Evolutionary conservation across 2,797 vertebrate genomes (phyloP), one percentile per base, ranked within the genome.

Genomic region (Neostethus bicornis): DNA sequence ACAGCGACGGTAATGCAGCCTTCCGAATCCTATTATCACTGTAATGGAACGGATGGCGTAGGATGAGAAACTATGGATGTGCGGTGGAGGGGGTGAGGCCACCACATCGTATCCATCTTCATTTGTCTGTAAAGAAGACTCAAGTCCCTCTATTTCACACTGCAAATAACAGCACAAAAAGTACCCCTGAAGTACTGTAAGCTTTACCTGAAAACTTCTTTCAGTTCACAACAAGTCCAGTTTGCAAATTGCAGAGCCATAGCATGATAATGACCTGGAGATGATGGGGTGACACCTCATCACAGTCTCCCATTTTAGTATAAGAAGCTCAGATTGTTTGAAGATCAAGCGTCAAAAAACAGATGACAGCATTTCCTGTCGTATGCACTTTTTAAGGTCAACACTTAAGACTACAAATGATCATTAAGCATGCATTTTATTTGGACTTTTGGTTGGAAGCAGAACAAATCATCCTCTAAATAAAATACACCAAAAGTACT

Each of bases 11-110:
- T 83, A 88, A 89, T 66, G 70, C 71, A 79, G 71, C 69, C 79
- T 79, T 80, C 85, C 74, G 79, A 85, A 91, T 89, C 88, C 87
- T 83, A 89, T 91, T 90, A 88, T 80, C 85, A 86, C 84, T 69
- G 85, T 87, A 88, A 90, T 87, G 78, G 85, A 75, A 88, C 39
- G 76, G 82, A 80, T 79, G 62, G 77, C 23, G 59, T 80, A 75
- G 81, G 84, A 74, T 81, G 63, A 69, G 75, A 76, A 66, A 61
- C 58, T 66, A 79, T 66, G 32, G 70, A 51, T 70, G 69, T 45
- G 59, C 61, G 68, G 74, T 64, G 66, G 48, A 55, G 43, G 50
- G 46, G 51, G 57, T 66, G 53, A 81, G 72, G 55, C 44, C 60
- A 58, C 70, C 61, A 21, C 53, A 45, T 54, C 41, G 37, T 21